Evolutionary conservation across 1,140 invertebrate genomes (phyloP), one percentile per base, ranked within the genome.

Genomic region (Solenopsis fugax): DNA sequence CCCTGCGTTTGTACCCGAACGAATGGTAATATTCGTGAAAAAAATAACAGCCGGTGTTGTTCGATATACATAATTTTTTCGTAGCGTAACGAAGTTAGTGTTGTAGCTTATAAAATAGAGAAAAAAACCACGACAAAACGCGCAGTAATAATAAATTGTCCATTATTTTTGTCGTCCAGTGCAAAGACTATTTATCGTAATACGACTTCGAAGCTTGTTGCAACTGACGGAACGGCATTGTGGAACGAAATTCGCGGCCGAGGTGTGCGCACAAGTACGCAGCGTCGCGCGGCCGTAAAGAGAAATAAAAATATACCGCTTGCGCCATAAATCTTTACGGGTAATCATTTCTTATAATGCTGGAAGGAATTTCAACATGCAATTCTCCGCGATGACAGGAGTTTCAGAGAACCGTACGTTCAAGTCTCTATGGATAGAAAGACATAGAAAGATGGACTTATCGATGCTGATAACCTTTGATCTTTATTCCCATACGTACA

Each of bases 171-270:
- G 52, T 34, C 67, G 67, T 73, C 52, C 24, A 21, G 52, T 16
- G 37, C 37, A 41, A 58, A 21, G 24, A 41, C 41, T 82, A 82
- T 84, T 84, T 73, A 84, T 84, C 41, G 80, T 84, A 84, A 84
- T 84, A 60, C 13, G 24, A 84, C 56, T 56, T n/a, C 69, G 21
- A 75, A 84, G 58, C 80, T 62, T 62, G 54, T 73, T 84, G 80
- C 69, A 50, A 75, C 80, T 62, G 80, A 75, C 80, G 41, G 67
- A n/a, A 37, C 21, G 24, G 58, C 13, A 24, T 24, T 48, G 67
- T 58, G 48, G 54, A 48, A 18, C 41, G 69, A 73, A 82, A 82
- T 72, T 48, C 54, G 29, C 18, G 24, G 54, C 29, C 56, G 18
- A 56, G 13, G 18, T 45, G n/a, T 13, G 37, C 62, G 16, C 65